A percentile compares a stretch with the other conserved stretches of the same genome.
These are phyloP conservation scores for Polypterus bichir DNA, from an alignment of 2,113 vertebrate genomes.

Conservation along the genomic window DNA sequence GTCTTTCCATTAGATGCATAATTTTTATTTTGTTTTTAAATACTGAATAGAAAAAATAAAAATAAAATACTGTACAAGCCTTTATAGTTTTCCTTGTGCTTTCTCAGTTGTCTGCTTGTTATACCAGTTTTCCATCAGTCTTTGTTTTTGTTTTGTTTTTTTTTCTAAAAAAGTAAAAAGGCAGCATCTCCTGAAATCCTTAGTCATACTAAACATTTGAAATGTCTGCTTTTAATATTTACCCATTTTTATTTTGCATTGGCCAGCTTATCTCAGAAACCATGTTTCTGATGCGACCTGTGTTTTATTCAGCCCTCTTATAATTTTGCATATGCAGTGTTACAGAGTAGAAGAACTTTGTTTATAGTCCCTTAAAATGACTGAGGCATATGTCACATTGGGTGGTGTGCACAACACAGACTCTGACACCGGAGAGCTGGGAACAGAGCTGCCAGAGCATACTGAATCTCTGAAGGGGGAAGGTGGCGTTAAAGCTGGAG, in stretches of 20 bases:
- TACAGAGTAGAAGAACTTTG: conserved; percentile 96
- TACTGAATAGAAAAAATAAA: conserved; percentile 1
- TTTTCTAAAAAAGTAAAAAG: conserved; percentile 1
- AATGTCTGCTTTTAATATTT: conserved; percentile 6
- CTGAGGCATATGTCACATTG: conserved; percentile 64
- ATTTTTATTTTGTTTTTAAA: not conserved
- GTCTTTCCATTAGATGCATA: no score
- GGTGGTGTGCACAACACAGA: conserved; percentile 64
- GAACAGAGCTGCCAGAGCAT: conserved; percentile 66
- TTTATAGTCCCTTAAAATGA: conserved; percentile 75
- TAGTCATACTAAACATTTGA: conserved; percentile 18
- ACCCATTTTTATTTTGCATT: conserved; percentile 7
- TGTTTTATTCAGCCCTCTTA: not conserved
- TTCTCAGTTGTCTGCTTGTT: not conserved
- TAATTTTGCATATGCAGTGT: conserved; percentile 26
- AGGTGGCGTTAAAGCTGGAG: conserved; percentile 74
- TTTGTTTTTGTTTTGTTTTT: not conserved
- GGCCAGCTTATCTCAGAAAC: conserved; percentile 1
- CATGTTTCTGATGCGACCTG: not conserved
- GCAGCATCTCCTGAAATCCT: not conserved
- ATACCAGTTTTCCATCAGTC: not conserved
- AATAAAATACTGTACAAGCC: not conserved
- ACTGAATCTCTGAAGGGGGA: conserved; percentile 93
- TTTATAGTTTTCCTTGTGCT: conserved; percentile 3
- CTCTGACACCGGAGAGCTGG: conserved; percentile 66